These are phyloP conservation scores for Delichon dasypus DNA, from an alignment of 2,797 vertebrate genomes.

Conservation along the genomic window DNA sequence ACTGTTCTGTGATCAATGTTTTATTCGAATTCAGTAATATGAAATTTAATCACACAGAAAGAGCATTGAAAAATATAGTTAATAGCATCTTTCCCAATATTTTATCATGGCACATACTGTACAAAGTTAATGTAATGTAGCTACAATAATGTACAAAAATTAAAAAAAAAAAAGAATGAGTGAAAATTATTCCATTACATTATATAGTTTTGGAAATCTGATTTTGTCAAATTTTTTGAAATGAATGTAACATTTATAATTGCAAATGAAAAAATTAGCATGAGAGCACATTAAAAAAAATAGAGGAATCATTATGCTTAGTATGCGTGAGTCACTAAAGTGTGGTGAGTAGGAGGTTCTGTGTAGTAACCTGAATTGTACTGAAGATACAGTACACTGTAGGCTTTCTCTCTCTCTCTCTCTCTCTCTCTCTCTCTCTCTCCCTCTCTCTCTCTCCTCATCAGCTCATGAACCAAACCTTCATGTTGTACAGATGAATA, in stretches of 20 bases:
- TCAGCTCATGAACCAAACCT: background rate
- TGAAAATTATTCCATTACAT: background rate
- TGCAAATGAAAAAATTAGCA: constrained; percentile 44
- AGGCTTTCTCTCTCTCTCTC: background rate
- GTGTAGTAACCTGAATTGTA: constrained; percentile 33
- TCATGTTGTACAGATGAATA: background rate
- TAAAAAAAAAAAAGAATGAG: background rate
- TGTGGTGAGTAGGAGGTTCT: constrained; percentile 45
- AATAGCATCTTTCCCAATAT: background rate
- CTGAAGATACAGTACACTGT: constrained; percentile 1
- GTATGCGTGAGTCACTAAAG: background rate
- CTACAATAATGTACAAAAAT: background rate
- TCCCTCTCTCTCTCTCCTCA: background rate
- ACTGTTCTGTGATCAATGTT: background rate
- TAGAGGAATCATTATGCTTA: background rate
- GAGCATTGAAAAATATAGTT: background rate
- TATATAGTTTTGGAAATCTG: background rate
- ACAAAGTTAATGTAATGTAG: background rate
- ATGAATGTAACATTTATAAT: constrained; percentile 18
- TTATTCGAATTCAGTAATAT: constrained; percentile 3
- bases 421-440: background rate
- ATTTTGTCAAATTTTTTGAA: background rate
- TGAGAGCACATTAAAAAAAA: background rate
- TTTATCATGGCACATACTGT: background rate
- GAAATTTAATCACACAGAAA: background rate